Conservation (phyloP, 1,140 invertebrate genomes). For the Thaumatotibia leucotreta region DNA sequence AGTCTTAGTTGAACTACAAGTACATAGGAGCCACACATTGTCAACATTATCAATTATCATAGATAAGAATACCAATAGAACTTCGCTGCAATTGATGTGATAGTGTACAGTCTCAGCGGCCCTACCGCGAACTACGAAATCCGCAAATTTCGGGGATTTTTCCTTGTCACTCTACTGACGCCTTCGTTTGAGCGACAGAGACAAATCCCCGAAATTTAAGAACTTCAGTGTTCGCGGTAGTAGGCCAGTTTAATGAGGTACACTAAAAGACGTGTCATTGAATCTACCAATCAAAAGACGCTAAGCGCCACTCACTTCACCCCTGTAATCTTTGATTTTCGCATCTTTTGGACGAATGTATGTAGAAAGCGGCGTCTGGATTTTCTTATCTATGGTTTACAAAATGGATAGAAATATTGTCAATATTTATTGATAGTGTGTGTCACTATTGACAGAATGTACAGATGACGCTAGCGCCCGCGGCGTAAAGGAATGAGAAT, state of each 20-base stretch:
- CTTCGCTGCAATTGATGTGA: too few species aligned
- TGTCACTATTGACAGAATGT: slow-evolving; percentile 1
- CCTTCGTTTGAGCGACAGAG: too few species aligned
- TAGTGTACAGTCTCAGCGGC: too few species aligned
- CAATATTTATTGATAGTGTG: not conserved
- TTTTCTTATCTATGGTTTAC: not conserved
- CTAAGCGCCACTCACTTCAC: slow-evolving; percentile 12
- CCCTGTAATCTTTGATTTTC: slow-evolving; percentile 19
- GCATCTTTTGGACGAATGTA: slow-evolving; percentile 15
- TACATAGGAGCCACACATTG: not conserved
- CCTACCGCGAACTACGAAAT: too few species aligned
- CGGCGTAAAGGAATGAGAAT: slow-evolving; percentile 27
- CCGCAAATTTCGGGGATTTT: too few species aligned
- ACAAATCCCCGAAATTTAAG: too few species aligned
- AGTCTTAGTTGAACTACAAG: slow-evolving; percentile 21
- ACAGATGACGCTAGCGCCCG: not conserved
- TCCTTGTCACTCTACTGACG: too few species aligned
- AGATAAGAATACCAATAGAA: not conserved
- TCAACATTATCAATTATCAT: not conserved
- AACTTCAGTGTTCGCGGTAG: too few species aligned
- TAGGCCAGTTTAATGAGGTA: too few species aligned
- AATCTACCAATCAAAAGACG: too few species aligned
- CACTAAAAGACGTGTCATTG: too few species aligned
- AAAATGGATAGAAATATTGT: not conserved
- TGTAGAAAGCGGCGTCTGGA: slow-evolving; percentile 2